Conservation (phyloP, 2,113 vertebrate genomes). For the Xyliphius kryptos region DNA sequence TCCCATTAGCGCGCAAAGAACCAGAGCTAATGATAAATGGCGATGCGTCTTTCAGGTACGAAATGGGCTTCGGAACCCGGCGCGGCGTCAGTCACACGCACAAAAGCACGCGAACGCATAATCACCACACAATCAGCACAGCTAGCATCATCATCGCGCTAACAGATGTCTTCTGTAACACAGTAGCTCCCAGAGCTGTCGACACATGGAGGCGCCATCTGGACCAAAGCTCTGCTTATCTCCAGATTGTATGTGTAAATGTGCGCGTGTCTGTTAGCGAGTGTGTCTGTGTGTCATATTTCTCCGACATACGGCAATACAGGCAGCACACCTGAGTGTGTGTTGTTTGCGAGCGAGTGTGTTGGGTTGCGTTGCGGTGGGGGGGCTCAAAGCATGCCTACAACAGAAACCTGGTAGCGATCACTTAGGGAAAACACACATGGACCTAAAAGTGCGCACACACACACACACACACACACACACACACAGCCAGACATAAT, state of each 20-base stretch:
- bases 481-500: conserved; percentile 24
- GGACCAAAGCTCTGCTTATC: conserved; percentile 62
- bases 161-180: conserved; percentile 78
- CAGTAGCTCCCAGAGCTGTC: conserved; percentile 70
- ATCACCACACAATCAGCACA: conserved; percentile 45
- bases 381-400: conserved; percentile 45
- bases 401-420: conserved; percentile 42
- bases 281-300: conserved; percentile 42
- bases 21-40: conserved; percentile 55
- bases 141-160: conserved; percentile 57
- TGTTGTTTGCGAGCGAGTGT: conserved; percentile 47
- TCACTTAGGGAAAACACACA: conserved; percentile 33
- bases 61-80: conserved; percentile 55
- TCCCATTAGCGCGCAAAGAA: background rate
- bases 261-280: conserved; percentile 20
- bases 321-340: conserved; percentile 62
- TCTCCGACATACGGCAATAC: conserved; percentile 45
- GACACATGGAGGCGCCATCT: conserved; percentile 75
- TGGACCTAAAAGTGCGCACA: background rate
- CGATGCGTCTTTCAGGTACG: conserved; percentile 63
- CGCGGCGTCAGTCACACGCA: conserved; percentile 36
- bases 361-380: conserved; percentile 36
- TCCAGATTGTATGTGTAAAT: conserved; percentile 56
- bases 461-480: conserved; percentile 27
- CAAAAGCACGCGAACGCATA: conserved; percentile 27